Evolutionary conservation across 2,113 vertebrate species (phyloP).

Genomic region (Theristicus caerulescens): DNA sequence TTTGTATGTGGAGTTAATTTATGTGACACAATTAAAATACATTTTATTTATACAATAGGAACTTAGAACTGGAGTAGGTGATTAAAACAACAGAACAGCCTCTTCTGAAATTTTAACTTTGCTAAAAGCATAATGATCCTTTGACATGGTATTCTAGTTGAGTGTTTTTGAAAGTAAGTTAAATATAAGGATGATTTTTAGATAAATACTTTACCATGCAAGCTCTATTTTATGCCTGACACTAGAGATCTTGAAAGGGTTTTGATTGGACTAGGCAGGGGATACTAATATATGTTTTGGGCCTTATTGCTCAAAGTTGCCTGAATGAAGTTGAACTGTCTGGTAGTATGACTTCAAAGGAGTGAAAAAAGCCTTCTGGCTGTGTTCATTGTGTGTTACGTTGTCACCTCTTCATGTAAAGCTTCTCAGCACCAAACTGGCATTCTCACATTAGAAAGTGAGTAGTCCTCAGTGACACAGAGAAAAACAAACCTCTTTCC

Average conservation of each 20-base stretch:
- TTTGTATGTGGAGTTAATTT: conserved; percentile 16
- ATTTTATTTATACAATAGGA: conserved; percentile 4
- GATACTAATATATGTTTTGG: background rate
- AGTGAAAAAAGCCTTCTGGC: background rate
- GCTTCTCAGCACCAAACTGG: background rate
- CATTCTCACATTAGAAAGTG: background rate
- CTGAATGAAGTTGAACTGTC: background rate
- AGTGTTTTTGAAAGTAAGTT: background rate
- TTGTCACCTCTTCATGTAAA: background rate
- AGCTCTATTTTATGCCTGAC: background rate
- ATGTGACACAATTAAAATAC: background rate
- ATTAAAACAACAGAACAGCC: conserved; percentile 7
- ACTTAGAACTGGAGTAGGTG: background rate
- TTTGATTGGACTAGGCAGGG: background rate
- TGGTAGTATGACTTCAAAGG: background rate
- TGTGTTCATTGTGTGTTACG: background rate
- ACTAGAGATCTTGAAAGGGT: background rate
- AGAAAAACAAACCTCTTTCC: background rate
- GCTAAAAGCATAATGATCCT: background rate
- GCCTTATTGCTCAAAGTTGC: background rate
- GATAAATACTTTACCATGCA: background rate
- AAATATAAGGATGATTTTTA: background rate
- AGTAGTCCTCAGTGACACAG: background rate
- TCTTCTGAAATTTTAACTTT: background rate
- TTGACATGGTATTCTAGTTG: background rate